phyloP scores from a whole-genome alignment of 2,113 vertebrate genomes.

The Sinocyclocheilus anophthalmus region DNA sequence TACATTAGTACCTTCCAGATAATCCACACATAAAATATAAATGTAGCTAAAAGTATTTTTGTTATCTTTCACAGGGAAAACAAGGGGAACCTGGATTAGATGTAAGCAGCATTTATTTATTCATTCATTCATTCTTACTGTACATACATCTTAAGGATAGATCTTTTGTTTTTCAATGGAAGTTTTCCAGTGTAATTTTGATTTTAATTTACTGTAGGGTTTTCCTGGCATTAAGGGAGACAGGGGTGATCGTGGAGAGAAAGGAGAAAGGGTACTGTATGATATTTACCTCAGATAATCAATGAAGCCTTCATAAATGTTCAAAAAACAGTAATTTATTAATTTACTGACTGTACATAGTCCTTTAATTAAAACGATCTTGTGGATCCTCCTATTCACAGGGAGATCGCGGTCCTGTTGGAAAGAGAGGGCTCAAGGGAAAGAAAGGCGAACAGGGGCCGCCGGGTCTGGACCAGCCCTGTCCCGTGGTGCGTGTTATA shows the following conservation, averaged over 20 bases:
- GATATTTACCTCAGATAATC: neutral
- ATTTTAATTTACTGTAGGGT: constrained; percentile 45
- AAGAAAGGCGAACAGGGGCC: constrained; percentile 86
- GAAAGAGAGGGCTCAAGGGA: constrained; percentile 83
- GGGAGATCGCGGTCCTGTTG: constrained; percentile 82
- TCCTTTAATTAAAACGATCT: neutral
- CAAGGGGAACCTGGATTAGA: constrained; percentile 60
- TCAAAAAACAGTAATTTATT: neutral
- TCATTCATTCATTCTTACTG: neutral
- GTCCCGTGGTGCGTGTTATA: constrained; percentile 78
- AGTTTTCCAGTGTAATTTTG: neutral
- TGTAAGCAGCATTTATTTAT: constrained; percentile 52
- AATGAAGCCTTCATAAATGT: neutral
- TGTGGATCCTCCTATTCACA: constrained; percentile 51
- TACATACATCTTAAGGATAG: neutral
- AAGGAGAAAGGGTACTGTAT: constrained; percentile 56
- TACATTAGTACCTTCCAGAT: neutral
- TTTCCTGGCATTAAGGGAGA: constrained; percentile 60
- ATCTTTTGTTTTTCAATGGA: neutral
- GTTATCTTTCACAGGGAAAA: constrained; percentile 56
- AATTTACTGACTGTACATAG: neutral
- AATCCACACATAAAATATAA: neutral
- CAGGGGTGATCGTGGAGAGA: constrained; percentile 53
- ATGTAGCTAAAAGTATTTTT: neutral
- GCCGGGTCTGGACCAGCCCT: constrained; percentile 84